Conservation (phyloP, 2,888 invertebrate species). For the Cryptus viduatorius region DNA sequence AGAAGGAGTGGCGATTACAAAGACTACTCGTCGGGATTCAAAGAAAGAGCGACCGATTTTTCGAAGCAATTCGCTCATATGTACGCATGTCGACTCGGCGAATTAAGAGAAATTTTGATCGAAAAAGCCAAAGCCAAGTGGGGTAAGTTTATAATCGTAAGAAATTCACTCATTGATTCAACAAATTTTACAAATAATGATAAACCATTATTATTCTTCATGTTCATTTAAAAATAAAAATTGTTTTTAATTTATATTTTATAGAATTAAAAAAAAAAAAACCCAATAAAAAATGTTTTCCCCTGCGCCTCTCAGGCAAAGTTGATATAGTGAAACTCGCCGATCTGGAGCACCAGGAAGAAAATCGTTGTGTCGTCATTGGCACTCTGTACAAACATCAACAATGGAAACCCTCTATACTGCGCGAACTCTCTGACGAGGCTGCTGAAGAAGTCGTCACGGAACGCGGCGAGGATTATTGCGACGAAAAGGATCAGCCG, state of each 20-base stretch:
- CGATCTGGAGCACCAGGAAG: slow-evolving; percentile 90
- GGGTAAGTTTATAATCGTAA: slow-evolving; percentile 85
- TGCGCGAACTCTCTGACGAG: slow-evolving; percentile 96
- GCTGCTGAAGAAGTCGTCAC: slow-evolving; percentile 91
- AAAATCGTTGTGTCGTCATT: slow-evolving; percentile 91
- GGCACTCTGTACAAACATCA: slow-evolving; percentile 98
- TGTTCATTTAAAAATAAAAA: neutral
- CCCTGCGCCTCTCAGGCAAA: slow-evolving; percentile 66
- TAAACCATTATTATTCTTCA: too few species aligned
- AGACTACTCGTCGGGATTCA: slow-evolving; percentile 74
- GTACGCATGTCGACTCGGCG: slow-evolving; percentile 91
- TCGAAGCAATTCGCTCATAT: slow-evolving; percentile 94
- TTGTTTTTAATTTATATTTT: neutral
- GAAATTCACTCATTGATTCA: too few species aligned
- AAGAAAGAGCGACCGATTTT: slow-evolving; percentile 73
- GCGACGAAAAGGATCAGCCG: slow-evolving; percentile 92
- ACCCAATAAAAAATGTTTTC: slow-evolving; percentile 16
- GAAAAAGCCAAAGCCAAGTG: slow-evolving; percentile 88
- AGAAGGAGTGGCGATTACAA: slow-evolving; percentile 72
- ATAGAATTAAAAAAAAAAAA: neutral
- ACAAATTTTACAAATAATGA: too few species aligned
- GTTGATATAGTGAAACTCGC: slow-evolving; percentile 87
- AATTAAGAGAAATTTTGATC: slow-evolving; percentile 89
- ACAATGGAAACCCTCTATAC: slow-evolving; percentile 95
- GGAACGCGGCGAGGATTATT: slow-evolving; percentile 90